A percentile compares a stretch with the other conserved stretches of the same genome.
Evolutionary conservation across 2,888 invertebrate species (phyloP).

Genomic region (Agrochola lychnidis): DNA sequence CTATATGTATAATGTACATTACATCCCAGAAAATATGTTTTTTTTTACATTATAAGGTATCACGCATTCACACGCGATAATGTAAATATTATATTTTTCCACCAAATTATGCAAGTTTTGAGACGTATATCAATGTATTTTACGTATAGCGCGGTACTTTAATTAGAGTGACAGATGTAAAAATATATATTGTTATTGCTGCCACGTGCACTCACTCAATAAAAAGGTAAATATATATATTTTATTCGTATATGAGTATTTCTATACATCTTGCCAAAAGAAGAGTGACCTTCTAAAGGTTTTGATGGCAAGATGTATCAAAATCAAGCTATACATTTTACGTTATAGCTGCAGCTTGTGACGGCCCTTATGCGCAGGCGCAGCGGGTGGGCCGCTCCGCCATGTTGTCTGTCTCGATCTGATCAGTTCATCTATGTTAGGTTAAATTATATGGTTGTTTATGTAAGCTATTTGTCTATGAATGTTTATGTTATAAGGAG

Average conservation of each 20-base stretch:
- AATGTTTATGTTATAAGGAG: conserved; percentile 44
- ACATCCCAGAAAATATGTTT: background rate
- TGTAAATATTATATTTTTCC: background rate
- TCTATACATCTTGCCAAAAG: background rate
- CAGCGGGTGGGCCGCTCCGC: conserved; percentile 63
- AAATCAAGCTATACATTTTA: background rate
- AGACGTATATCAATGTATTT: background rate
- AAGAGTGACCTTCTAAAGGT: too few species aligned
- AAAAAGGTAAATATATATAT: background rate
- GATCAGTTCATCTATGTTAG: conserved; percentile 64
- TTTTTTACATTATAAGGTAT: background rate
- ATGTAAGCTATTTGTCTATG: conserved; percentile 56
- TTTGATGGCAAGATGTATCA: background rate
- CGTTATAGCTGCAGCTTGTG: background rate
- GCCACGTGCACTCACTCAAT: too few species aligned
- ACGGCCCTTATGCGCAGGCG: conserved; percentile 37
- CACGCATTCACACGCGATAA: background rate
- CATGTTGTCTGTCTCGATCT: conserved; percentile 56
- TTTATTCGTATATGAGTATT: background rate
- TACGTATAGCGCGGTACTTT: background rate
- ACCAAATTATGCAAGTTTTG: background rate
- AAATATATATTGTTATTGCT: background rate
- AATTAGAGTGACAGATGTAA: background rate
- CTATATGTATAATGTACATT: background rate
- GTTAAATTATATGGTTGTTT: conserved; percentile 50